Percentiles rank a stretch among this genome's conserved stretches.
These are phyloP conservation scores for Listronotus oregonensis DNA, from an alignment of 1,140 invertebrate genomes.

Conservation along the genomic window DNA sequence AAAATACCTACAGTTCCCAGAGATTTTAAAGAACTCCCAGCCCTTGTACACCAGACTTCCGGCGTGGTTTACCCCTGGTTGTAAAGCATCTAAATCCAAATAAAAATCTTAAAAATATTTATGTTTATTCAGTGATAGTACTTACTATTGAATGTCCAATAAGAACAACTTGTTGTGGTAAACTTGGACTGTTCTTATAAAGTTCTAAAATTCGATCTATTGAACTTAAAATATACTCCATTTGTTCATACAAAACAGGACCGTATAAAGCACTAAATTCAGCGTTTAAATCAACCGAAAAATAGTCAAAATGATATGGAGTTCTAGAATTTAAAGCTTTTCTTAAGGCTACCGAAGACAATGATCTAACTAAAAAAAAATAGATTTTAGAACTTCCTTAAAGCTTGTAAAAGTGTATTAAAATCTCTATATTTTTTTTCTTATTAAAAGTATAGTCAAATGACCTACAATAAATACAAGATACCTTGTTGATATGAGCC, in stretches of 20 bases:
- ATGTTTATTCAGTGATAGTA: constrained; percentile 13
- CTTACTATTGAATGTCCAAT: constrained; percentile 92
- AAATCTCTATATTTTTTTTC: no score
- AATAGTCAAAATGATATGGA: constrained; percentile 85
- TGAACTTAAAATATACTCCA: constrained; percentile 73
- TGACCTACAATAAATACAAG: no score
- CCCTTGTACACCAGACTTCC: no score
- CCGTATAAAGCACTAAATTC: constrained; percentile 80
- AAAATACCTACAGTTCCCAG: no score
- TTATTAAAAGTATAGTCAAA: no score
- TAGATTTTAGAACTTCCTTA: not conserved
- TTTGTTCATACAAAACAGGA: constrained; percentile 77
- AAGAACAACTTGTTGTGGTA: constrained; percentile 70
- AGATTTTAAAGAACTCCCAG: no score
- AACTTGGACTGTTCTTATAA: constrained; percentile 63
- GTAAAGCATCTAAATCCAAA: no score
- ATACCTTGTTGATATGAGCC: constrained; percentile 88
- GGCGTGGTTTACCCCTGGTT: no score
- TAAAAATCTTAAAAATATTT: no score
- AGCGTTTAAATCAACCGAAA: constrained; percentile 82
- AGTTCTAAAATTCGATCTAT: constrained; percentile 75
- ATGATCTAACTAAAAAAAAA: constrained; percentile 72
- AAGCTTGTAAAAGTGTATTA: no score
- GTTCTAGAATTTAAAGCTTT: constrained; percentile 69
- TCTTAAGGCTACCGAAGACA: constrained; percentile 85